A percentile compares a stretch with the other conserved stretches of the same genome.
Evolutionary conservation across 2,113 vertebrate genomes (phyloP).

Genomic region (Chaetops frenatus): DNA sequence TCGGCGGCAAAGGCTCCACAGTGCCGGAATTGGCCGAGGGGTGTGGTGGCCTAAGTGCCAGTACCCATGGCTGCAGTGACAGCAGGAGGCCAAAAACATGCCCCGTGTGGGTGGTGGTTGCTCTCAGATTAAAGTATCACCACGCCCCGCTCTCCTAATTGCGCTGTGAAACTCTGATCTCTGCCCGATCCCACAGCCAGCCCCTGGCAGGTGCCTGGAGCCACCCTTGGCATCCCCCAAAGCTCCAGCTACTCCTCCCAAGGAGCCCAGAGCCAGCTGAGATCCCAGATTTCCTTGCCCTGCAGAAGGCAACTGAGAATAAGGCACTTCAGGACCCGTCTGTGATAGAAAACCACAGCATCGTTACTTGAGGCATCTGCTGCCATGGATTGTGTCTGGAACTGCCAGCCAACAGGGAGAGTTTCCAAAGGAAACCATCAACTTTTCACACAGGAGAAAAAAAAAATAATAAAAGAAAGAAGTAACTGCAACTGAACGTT

Average conservation of each 20-base stretch:
- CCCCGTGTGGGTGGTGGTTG: neutral
- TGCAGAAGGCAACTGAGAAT: neutral
- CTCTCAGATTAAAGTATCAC: conserved; percentile 32
- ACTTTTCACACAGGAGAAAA: neutral
- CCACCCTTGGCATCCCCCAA: neutral
- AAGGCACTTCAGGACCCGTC: neutral
- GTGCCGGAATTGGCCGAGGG: neutral
- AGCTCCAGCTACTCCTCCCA: neutral
- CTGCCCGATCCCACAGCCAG: neutral
- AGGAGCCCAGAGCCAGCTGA: neutral
- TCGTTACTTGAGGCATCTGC: neutral
- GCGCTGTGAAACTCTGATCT: neutral
- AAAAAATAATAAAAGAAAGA: no score
- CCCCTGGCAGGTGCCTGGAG: neutral
- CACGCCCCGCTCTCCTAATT: neutral
- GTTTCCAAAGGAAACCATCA: neutral
- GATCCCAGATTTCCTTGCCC: neutral
- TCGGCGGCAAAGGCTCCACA: neutral
- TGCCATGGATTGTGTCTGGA: neutral
- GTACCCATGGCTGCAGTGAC: neutral
- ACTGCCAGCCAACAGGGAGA: neutral
- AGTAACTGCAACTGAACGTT: neutral
- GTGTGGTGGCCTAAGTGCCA: conserved; percentile 11
- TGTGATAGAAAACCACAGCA: neutral
- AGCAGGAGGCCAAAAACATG: neutral